Evolutionary conservation across 2,797 vertebrate genomes (phyloP), one percentile per base, ranked within the genome.

Genomic region (Halcyon badia): DNA sequence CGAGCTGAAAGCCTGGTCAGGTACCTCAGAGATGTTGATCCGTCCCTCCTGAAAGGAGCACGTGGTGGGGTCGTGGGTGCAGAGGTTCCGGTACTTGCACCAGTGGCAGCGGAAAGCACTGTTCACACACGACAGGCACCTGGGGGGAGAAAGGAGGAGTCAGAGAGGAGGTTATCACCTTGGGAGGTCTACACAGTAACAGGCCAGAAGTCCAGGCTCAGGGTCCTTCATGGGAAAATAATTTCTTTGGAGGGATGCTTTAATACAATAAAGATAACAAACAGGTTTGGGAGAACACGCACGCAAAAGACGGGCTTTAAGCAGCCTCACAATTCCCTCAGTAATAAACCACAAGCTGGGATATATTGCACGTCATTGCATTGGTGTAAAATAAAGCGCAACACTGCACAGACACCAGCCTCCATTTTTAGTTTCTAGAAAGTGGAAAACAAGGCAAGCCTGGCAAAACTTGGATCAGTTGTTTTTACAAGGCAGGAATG

Each of bases 71-170:
- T 99, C 99, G 8, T 99, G 99, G 44, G 99, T 99, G 87, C 99
- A 99, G 89, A 99, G 98, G 98, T 99, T 99, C 61, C 99, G 98
- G 97, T 99, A 99, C 97, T 99, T 99, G 98, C 99, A 99, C 99
- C 99, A 99, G 95, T 99, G 99, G 98, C 99, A 99, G 96, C 98
- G 99, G 98, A 99, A 99, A 72, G 99, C 99, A 41, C 99, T 99
- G 97, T 99, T 99, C 97, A 99, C 99, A 60, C 99, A 99, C 30
- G 99, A 99, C 94, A 99, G 98, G 98, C 99, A 99, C 98, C 99
- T 99, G 98, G 78, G 81, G 81, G 76, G 56, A 62, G 22, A 64
- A 19, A 83, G 14, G 14, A 71, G 22, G 14, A 37, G 78, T 69
- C 65, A 21, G 1, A 4, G 24, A n/a, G n/a, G 20, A 14, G 33